Evolutionary conservation across 2,797 vertebrate species (phyloP).

Genomic region (Premnoplex brunnescens): DNA sequence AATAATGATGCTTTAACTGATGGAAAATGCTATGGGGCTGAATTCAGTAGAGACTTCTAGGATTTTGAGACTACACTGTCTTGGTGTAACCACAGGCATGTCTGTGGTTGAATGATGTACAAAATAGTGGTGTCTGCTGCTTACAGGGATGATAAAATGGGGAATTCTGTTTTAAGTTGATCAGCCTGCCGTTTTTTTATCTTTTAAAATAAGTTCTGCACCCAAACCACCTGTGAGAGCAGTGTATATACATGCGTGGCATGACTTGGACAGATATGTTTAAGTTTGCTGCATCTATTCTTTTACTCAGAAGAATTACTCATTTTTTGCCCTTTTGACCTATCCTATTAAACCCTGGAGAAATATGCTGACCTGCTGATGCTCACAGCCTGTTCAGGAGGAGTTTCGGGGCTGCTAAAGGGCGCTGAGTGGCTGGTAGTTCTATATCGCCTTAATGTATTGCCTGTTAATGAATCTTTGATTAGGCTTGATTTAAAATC

Average conservation of each 20-base stretch:
- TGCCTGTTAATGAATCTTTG: conserved; percentile 70
- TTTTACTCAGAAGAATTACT: background rate
- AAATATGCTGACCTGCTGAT: background rate
- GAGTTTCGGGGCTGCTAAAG: background rate
- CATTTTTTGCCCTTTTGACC: background rate
- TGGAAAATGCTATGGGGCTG: background rate
- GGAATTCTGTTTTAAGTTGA: background rate
- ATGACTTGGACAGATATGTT: fast-evolving
- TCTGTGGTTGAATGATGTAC: fast-evolving
- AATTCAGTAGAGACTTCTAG: background rate
- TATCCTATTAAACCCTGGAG: background rate
- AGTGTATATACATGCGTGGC: background rate
- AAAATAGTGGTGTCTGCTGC: background rate
- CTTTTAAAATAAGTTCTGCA: background rate
- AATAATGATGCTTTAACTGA: background rate
- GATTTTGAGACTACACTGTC: background rate
- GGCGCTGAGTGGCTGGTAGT: background rate
- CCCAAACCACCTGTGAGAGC: background rate
- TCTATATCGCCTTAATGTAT: conserved; percentile 26
- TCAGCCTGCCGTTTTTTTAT: background rate
- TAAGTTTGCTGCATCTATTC: background rate
- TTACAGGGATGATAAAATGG: background rate
- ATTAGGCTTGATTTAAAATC: conserved; percentile 70
- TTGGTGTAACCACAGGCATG: background rate
- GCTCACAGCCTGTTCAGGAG: background rate